Conservation (phyloP, 2,797 vertebrate species). For the Pangasius sanitwongsei region DNA sequence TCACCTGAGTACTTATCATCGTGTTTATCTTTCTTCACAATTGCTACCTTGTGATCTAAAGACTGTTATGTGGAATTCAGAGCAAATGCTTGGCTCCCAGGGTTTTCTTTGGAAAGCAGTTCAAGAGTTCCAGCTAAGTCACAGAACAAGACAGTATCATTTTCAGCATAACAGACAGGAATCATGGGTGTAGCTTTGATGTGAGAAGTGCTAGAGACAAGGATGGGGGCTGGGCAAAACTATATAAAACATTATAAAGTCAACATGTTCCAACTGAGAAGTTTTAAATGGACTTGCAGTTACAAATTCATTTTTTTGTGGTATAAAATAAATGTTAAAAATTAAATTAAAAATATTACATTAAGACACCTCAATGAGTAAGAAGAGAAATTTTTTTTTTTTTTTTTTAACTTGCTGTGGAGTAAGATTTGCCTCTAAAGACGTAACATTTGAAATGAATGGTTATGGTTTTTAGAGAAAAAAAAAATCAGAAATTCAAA, state of each 20-base stretch:
- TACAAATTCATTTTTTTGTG: background rate
- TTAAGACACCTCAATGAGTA: no score
- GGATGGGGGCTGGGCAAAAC: background rate
- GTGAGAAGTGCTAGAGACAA: background rate
- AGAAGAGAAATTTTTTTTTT: background rate
- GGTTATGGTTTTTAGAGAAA: background rate
- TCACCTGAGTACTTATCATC: background rate
- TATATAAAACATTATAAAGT: background rate
- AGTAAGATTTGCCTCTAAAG: background rate
- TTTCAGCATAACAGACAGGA: background rate
- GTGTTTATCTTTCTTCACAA: background rate
- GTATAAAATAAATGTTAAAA: background rate
- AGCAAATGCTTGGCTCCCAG: background rate
- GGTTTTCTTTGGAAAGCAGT: conserved; percentile 1
- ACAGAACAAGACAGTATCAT: background rate
- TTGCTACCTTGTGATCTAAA: background rate
- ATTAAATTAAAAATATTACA: no score
- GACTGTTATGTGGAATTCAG: background rate
- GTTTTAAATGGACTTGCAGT: background rate
- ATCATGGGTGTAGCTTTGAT: no score
- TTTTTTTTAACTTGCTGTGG: background rate
- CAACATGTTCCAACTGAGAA: background rate
- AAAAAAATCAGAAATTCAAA: background rate
- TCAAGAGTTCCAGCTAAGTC: conserved; percentile 12
- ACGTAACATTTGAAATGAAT: background rate